Percentiles rank a stretch among this genome's conserved stretches.
Conservation (phyloP, 2,888 invertebrate species). For the Lasioglossum leucozonium region DNA sequence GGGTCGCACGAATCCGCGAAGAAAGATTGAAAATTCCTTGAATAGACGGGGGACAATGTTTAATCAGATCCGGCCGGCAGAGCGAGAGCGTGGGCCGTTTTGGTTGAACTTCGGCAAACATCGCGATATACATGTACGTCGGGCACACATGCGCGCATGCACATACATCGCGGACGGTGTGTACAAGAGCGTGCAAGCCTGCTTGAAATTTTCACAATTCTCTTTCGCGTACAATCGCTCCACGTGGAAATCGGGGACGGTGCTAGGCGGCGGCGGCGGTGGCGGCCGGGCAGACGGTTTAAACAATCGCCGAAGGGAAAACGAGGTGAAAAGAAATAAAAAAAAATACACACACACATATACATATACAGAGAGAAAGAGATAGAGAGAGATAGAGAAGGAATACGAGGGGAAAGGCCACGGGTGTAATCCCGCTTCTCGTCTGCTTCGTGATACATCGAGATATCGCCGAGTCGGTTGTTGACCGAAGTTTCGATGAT, state of each 20-base stretch:
- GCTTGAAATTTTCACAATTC: constrained; percentile 72
- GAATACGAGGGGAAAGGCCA: constrained; percentile 33
- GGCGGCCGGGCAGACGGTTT: constrained; percentile 64
- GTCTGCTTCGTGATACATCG: constrained; percentile 73
- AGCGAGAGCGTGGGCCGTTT: constrained; percentile 62
- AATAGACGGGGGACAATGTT: constrained; percentile 40
- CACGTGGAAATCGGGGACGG: constrained; percentile 62
- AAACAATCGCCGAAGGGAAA: constrained; percentile 73
- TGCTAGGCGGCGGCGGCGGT: constrained; percentile 40
- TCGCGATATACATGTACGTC: constrained; percentile 31
- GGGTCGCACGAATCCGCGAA: constrained; percentile 25
- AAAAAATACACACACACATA: constrained; percentile 27
- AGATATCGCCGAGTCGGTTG: constrained; percentile 78
- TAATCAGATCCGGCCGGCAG: constrained; percentile 64
- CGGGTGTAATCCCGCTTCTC: constrained; percentile 63
- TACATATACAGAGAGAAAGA: not conserved
- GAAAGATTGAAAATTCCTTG: constrained; percentile 60
- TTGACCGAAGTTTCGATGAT: constrained; percentile 83
- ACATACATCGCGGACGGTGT: constrained; percentile 59
- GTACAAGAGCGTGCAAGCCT: constrained; percentile 66
- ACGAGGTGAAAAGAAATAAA: constrained; percentile 60
- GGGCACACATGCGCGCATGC: not conserved
- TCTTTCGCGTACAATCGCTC: constrained; percentile 61
- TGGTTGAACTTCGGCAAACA: constrained; percentile 68
- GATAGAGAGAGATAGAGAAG: not conserved